Conservation (phyloP, 2,888 invertebrate species). For the Lamellibrachia columna region DNA sequence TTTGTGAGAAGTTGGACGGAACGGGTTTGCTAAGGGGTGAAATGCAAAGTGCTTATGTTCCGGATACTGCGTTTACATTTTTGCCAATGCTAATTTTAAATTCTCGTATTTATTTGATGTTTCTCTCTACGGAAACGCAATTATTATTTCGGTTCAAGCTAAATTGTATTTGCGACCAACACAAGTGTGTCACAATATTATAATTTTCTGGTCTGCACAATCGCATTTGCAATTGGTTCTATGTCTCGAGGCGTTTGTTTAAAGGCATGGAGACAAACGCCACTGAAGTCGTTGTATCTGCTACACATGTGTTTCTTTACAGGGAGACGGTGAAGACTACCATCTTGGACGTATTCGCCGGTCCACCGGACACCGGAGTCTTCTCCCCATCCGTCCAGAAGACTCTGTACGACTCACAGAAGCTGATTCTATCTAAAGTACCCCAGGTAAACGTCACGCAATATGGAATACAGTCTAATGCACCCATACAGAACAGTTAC, state of each 20-base stretch:
- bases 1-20: background rate
- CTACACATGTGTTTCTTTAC: slow-evolving; percentile 9
- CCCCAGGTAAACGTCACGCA: slow-evolving; percentile 70
- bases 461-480: background rate
- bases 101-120: too few relatives aligned
- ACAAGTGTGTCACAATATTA: background rate
- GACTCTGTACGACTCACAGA: slow-evolving; percentile 79
- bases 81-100: too few relatives aligned
- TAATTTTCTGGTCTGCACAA: background rate
- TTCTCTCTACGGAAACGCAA: too few relatives aligned
- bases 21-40: background rate
- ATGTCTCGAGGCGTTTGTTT: background rate
- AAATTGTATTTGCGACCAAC: background rate
- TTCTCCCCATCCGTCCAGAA: slow-evolving; percentile 84
- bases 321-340: slow-evolving; percentile 73
- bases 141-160: background rate
- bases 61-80: too few relatives aligned
- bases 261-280: background rate
- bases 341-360: slow-evolving; percentile 80
- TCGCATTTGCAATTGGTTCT: background rate
- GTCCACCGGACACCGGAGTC: slow-evolving; percentile 77
- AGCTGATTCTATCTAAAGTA: slow-evolving; percentile 75
- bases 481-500: background rate
- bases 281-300: background rate
- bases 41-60: background rate